A percentile compares a stretch with the other conserved stretches of the same genome.
phyloP scores from a whole-genome alignment of 2,797 vertebrate species.

The Paramormyrops hopkinsi region DNA sequence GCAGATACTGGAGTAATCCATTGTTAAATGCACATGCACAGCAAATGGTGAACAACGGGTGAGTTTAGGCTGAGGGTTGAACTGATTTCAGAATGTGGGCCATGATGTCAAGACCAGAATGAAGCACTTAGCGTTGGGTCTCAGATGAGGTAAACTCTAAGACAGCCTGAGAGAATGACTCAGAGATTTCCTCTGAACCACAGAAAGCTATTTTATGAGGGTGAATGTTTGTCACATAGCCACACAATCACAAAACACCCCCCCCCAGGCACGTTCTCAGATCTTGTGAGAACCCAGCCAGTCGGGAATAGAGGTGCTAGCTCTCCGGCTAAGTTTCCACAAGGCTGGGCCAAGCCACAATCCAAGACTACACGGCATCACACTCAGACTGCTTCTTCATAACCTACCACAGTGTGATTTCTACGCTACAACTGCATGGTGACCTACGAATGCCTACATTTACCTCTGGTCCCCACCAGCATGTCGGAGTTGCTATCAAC shows the following conservation, averaged over 20 bases:
- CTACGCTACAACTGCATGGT: not conserved
- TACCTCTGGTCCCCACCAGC: slow-evolving; percentile 41
- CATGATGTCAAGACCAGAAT: not conserved
- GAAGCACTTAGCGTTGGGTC: not conserved
- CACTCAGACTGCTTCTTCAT: not conserved
- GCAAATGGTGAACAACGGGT: not conserved
- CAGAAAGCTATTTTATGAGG: not conserved
- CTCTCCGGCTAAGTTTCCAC: not conserved
- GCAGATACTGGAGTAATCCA: not conserved
- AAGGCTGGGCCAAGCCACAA: not conserved
- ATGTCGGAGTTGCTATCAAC: not conserved
- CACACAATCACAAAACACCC: not conserved
- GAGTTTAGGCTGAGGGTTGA: not conserved
- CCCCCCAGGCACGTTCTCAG: not conserved
- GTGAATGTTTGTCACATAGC: not conserved
- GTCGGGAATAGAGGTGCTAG: not conserved
- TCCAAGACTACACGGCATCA: not conserved
- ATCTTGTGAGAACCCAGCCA: not conserved
- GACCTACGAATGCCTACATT: slow-evolving; percentile 34
- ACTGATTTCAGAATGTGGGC: not conserved
- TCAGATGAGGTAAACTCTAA: slow-evolving; percentile 13
- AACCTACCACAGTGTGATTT: not conserved
- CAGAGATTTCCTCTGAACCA: not conserved
- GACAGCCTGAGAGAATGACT: not conserved
- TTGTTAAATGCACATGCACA: not conserved